Percentiles rank a stretch among this genome's conserved stretches.
phyloP scores from a whole-genome alignment of 1,140 invertebrate species.

The Drosophila pallidifrons region DNA sequence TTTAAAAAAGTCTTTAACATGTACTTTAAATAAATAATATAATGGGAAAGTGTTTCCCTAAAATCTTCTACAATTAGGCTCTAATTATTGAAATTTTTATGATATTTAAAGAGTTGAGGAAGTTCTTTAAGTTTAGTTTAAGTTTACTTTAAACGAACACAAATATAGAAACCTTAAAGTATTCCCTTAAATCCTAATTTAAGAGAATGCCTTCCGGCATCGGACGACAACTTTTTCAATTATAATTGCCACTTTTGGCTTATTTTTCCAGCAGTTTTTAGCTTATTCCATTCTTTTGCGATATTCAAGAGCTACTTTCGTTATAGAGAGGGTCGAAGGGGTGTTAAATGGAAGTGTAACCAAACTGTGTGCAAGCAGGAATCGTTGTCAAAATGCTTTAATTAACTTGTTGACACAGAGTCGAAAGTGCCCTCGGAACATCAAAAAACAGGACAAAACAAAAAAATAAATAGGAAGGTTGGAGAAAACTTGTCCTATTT shows the following conservation, averaged over 20 bases:
- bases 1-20: not conserved
- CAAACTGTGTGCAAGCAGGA: conserved; percentile 43
- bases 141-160: no score
- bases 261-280: not conserved
- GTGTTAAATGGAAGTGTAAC: conserved; percentile 12
- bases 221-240: not conserved
- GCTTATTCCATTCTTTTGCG: not conserved
- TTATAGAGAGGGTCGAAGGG: not conserved
- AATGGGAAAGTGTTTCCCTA: no score
- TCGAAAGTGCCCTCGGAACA: conserved; percentile 41
- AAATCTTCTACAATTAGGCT: not conserved
- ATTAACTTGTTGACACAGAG: conserved; percentile 80
- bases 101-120: no score
- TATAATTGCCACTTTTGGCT: not conserved
- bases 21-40: not conserved
- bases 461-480: conserved; percentile 24
- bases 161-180: not conserved
- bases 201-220: not conserved
- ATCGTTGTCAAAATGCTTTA: conserved; percentile 79
- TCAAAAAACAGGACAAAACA: conserved; percentile 27
- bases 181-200: not conserved
- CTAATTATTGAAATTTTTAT: not conserved
- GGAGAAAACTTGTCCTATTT: conserved; percentile 38
- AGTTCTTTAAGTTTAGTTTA: no score
- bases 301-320: conserved; percentile 5